These are phyloP conservation scores for Agrilus cyanescens DNA, from an alignment of 2,888 invertebrate species.

Conservation along the genomic window DNA sequence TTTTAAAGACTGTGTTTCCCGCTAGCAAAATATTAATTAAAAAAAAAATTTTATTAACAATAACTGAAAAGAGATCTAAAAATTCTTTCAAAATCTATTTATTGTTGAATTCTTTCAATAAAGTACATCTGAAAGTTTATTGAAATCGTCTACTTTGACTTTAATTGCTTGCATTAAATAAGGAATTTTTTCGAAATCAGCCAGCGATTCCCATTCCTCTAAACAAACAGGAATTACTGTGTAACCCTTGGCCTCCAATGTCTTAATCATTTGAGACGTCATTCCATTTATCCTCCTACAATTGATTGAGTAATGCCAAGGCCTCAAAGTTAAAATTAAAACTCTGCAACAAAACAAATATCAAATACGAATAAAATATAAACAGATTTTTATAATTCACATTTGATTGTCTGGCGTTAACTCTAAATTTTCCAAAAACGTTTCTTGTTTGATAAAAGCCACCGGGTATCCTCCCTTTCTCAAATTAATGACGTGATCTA, in stretches of 20 bases:
- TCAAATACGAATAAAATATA: conserved; percentile 6
- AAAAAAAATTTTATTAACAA: too few species aligned
- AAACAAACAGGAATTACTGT: conserved; percentile 43
- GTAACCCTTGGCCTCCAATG: conserved; percentile 45
- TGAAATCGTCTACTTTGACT: conserved; percentile 26
- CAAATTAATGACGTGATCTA: conserved; percentile 43
- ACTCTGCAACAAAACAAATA: conserved; percentile 38
- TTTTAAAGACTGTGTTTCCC: too few species aligned
- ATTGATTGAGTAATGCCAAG: conserved; percentile 47
- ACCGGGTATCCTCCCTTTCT: conserved; percentile 42
- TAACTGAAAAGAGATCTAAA: too few species aligned
- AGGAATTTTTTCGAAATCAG: conserved; percentile 47
- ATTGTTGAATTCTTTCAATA: too few species aligned
- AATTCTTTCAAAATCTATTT: too few species aligned
- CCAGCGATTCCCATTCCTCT: conserved; percentile 41
- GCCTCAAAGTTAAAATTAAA: conserved; percentile 42
- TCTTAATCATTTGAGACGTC: conserved; percentile 41
- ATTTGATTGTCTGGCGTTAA: conserved; percentile 34
- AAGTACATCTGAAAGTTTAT: too few species aligned
- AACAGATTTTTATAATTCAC: conserved; percentile 33
- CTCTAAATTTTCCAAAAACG: conserved; percentile 36
- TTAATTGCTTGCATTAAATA: conserved; percentile 50
- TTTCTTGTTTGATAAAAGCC: conserved; percentile 31
- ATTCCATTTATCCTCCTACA: conserved; percentile 42
- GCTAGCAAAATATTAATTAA: too few species aligned